Evolutionary conservation across 2,113 vertebrate species (phyloP).

Genomic region (Mastomys coucha): DNA sequence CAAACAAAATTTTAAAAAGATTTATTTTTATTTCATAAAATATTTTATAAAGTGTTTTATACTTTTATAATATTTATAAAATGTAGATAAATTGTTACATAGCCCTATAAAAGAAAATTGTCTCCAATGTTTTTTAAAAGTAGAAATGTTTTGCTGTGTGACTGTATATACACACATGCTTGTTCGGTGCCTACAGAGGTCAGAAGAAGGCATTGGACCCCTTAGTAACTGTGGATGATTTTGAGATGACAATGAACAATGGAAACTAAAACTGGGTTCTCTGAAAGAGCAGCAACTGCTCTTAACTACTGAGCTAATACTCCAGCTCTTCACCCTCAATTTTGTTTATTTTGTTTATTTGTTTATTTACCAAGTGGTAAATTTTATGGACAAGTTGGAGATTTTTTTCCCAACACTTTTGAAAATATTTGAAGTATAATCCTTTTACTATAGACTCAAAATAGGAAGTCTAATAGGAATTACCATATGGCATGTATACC

Average conservation of each 20-base stretch:
- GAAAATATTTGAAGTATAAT: conserved; percentile 19
- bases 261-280: background rate
- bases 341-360: conserved; percentile 21
- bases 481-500: background rate
- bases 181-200: background rate
- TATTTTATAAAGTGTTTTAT: background rate
- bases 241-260: background rate
- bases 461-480: conserved; percentile 15
- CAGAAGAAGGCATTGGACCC: background rate
- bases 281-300: background rate
- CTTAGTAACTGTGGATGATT: background rate
- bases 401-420: conserved; percentile 1
- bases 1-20: background rate
- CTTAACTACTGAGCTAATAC: background rate
- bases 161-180: background rate
- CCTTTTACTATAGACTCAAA: conserved; percentile 3
- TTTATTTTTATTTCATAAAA: background rate
- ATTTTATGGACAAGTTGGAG: conserved; percentile 6
- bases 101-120: background rate
- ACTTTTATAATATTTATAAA: background rate
- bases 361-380: conserved; percentile 5
- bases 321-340: background rate
- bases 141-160: background rate
- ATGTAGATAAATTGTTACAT: background rate
- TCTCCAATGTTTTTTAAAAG: background rate